Base-by-base conservation (phyloP, 1,140 invertebrate genomes). In the Pristionchus pacificus region DNA sequence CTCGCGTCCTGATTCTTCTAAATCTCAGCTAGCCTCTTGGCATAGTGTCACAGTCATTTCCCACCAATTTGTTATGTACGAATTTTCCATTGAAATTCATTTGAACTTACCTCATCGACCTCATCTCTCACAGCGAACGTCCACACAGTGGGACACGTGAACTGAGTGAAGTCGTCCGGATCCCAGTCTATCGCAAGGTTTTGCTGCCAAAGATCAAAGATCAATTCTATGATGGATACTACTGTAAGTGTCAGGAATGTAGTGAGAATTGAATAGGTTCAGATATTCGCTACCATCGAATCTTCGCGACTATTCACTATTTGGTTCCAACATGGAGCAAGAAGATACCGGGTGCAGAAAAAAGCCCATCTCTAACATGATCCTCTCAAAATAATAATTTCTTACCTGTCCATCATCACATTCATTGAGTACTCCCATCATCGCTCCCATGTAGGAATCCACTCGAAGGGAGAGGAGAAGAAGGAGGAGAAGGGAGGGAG, bases 381-480 rank as follows among this genome's bases (percentile, higher is more conserved):
- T 55, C 28, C 66, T 72, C 76, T n/a, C n/a, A n/a, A n/a, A n/a
- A n/a, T n/a, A n/a, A n/a, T n/a, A n/a, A n/a, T n/a, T n/a, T n/a
- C n/a, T 76, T 84, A 91, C 90, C 83, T 89, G 87, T 68, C 87
- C 90, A 86, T 91, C 88, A 82, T 92, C 91, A 83, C 91, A 92
- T 24, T 85, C 68, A 2, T 75, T 38, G 68, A 85, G 68, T 33
- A 87, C 77, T 1, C 89, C 89, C 89, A 90, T 90, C 77, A 83
- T 80, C 57, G 89, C 84, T 28, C 86, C 84, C 74, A 85, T 84
- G 70, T 86, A 83, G 65, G 79, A 69, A 79, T 85, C 84, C 55
- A 60, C 19, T 49, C 6, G 19, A 49, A 10, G 38, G 19, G 38
- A 49, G 6, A 49, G 19, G 19, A 10, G 38, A 49, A 10, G 19